Evolutionary conservation across 2,797 vertebrate genomes (phyloP), one percentile per base, ranked within the genome.

Genomic region (Oreonectes daqikongensis): DNA sequence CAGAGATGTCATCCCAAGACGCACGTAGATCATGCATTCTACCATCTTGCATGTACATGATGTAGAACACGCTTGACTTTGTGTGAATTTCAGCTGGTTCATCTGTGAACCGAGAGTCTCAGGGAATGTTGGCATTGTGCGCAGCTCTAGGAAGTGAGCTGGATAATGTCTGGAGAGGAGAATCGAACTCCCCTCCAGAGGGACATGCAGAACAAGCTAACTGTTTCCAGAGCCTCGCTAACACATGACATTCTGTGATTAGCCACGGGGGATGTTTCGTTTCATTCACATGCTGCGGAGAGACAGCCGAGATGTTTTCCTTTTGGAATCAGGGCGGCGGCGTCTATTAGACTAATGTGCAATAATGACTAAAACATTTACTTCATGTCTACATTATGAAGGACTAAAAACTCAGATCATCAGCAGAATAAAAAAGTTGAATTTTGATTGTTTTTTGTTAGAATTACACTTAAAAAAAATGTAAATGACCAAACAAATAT

Each of bases 61-160:
- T 44, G 46, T 28, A 52, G 52, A 32, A 17, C 24, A 50, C n/a
- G n/a, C 18, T 50, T 50, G 48, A 50, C 6, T 50, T 20, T 61
- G 52, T 67, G 42, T 60, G 40, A 72, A n/a, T 22, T 42, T 60
- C 20, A 50, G 44, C 53, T 32, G n/a, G 26, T 30, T 24, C 46
- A 28, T 73, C 28, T 14, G 48, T 53, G 64, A 65, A 77, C 35
- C 14, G 15, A 48, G 44, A 65, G 52, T 67, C 64, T 59, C 30
- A 2, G 65, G 65, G 26, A 69, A 75, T 44, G 44, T 38, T 69
- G 66, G 46, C 48, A 15, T 38, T 35, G 30, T 40, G 30, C 11
- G 8, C 42, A 52, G 55, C 38, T 81, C 26, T 50, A 78, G 77
- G 75, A 85, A 83, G 74, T 79, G 72, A 79, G 59, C 78, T 84